Evolutionary conservation across 2,797 vertebrate genomes (phyloP).

Genomic region (Oreochromis mossambicus): DNA sequence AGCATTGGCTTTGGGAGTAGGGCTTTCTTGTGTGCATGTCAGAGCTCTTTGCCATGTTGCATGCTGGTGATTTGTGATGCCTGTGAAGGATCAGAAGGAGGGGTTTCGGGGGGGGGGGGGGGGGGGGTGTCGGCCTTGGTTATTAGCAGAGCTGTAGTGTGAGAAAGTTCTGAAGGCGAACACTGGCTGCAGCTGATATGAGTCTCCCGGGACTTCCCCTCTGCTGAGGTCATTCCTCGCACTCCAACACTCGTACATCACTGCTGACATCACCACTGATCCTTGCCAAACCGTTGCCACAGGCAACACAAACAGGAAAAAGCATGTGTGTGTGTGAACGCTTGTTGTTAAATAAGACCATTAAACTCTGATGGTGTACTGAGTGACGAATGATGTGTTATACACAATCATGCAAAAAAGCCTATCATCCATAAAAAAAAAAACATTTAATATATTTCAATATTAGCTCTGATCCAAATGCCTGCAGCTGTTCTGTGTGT

Average conservation of each 20-base stretch:
- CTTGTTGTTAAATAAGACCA: background rate
- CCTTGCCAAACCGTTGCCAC: slow-evolving; percentile 20
- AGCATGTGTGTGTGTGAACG: background rate
- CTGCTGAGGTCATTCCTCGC: slow-evolving; percentile 55
- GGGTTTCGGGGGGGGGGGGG: background rate
- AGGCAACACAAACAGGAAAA: slow-evolving; percentile 50
- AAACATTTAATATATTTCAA: background rate
- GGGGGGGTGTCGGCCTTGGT: background rate
- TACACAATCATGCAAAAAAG: background rate
- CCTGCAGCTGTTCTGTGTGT: background rate
- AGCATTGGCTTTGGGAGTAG: background rate
- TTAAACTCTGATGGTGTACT: slow-evolving; percentile 21
- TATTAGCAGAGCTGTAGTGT: slow-evolving; percentile 41
- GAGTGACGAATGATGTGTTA: background rate
- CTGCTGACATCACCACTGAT: slow-evolving; percentile 48
- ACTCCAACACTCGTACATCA: slow-evolving; percentile 59
- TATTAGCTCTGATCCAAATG: background rate
- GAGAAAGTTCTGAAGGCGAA: slow-evolving; percentile 56
- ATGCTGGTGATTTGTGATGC: slow-evolving; percentile 29
- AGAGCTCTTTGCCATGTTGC: background rate
- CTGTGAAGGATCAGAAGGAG: slow-evolving; percentile 1
- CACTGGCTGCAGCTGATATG: slow-evolving; percentile 53
- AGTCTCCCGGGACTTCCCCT: slow-evolving; percentile 41
- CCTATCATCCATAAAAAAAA: background rate
- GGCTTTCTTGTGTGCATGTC: background rate